phyloP scores from a whole-genome alignment of 2,113 vertebrate genomes.

The Gorsachius goisagi region DNA sequence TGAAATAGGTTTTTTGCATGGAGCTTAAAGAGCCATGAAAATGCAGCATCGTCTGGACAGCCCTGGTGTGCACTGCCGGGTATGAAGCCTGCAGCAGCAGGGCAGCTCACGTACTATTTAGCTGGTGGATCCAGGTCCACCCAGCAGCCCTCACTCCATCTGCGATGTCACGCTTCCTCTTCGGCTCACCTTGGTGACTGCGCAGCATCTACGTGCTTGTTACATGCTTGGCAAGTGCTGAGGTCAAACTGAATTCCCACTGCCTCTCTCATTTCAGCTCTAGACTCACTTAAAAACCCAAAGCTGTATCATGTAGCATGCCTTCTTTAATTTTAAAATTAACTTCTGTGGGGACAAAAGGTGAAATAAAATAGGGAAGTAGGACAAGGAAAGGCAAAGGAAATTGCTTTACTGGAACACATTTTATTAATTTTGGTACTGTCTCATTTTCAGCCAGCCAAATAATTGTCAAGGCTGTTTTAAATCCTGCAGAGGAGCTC shows the following conservation, averaged over 20 bases:
- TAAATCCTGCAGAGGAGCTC: conserved; percentile 39
- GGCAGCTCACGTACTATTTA: not conserved
- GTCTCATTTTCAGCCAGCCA: conserved; percentile 53
- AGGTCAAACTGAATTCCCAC: conserved; percentile 19
- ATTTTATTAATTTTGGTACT: conserved; percentile 65
- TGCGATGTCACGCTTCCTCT: not conserved
- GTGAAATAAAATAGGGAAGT: conserved; percentile 40
- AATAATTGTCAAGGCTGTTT: conserved; percentile 26
- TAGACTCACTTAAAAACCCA: conserved; percentile 5
- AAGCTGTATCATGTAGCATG: conserved; percentile 38
- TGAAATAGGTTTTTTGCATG: not conserved
- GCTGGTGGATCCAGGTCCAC: not conserved
- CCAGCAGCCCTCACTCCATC: not conserved
- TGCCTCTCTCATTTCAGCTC: conserved; percentile 39
- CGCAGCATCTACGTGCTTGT: not conserved
- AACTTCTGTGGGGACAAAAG: conserved; percentile 52
- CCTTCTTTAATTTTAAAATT: conserved; percentile 48
- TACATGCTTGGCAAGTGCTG: not conserved
- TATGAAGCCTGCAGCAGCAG: not conserved
- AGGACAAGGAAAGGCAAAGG: conserved; percentile 45
- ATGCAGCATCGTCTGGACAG: not conserved
- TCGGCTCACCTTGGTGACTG: not conserved
- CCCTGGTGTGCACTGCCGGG: not conserved
- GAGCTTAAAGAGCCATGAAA: not conserved
- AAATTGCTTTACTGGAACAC: conserved; percentile 62